phyloP scores from a whole-genome alignment of 2,113 vertebrate genomes.

The Lathamus discolor region DNA sequence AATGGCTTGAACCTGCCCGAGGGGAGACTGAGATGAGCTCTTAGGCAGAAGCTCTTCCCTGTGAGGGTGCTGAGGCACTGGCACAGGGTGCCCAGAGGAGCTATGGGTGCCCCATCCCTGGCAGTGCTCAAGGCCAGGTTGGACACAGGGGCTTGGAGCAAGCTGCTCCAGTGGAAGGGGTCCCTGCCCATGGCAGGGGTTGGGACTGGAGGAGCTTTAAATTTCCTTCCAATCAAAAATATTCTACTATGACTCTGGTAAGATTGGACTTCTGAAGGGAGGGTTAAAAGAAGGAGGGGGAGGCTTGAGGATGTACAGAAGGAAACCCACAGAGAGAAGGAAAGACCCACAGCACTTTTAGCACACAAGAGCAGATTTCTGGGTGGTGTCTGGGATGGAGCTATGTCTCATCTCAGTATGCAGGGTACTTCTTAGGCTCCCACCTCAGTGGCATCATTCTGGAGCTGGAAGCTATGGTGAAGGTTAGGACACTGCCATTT shows the following conservation, averaged over 20 bases:
- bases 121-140: no score
- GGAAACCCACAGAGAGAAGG: neutral
- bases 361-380: no score
- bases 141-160: neutral
- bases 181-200: neutral
- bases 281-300: neutral
- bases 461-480: neutral
- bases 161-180: neutral
- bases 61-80: no score
- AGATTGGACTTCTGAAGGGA: no score
- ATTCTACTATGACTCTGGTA: neutral
- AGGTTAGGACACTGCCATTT: neutral
- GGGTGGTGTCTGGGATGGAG: neutral
- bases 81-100: no score
- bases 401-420: fast-evolving
- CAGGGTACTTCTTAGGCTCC: neutral
- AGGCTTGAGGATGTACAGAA: neutral
- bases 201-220: neutral
- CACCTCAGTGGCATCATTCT: neutral
- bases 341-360: neutral
- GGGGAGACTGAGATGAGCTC: no score
- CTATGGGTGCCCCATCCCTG: no score
- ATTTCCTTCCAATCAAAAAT: neutral
- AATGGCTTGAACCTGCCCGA: no score
- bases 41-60: no score